These are phyloP conservation scores for Heterodera schachtii DNA, from an alignment of 1,140 invertebrate genomes.

Conservation along the genomic window DNA sequence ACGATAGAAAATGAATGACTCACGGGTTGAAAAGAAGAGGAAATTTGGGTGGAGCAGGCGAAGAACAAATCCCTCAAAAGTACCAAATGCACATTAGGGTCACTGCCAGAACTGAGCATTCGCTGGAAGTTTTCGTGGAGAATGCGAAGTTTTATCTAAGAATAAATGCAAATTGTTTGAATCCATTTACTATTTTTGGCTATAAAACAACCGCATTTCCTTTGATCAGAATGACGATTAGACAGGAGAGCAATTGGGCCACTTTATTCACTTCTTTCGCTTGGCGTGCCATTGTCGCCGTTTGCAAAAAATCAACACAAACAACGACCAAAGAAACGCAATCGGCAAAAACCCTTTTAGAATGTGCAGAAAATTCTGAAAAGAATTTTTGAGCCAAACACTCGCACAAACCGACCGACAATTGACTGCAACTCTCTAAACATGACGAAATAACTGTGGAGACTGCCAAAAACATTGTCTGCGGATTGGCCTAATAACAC, in stretches of 20 bases:
- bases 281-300: neutral
- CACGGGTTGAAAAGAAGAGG: neutral
- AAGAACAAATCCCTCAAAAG: conserved; percentile 11
- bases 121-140: conserved; percentile 20
- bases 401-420: neutral
- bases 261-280: conserved; percentile 26
- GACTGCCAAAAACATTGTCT: conserved; percentile 31
- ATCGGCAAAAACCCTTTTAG: conserved; percentile 23
- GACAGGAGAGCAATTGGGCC: conserved; percentile 31
- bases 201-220: conserved; percentile 5
- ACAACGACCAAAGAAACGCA: neutral
- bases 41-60: neutral
- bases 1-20: neutral
- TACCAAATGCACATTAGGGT: conserved; percentile 17
- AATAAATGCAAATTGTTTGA: neutral
- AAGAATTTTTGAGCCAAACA: conserved; percentile 11
- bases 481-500: conserved; percentile 40
- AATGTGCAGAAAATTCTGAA: conserved; percentile 29
- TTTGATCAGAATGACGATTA: conserved; percentile 11
- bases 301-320: conserved; percentile 38
- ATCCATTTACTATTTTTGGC: neutral
- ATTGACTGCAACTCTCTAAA: conserved; percentile 30
- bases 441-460: conserved; percentile 34
- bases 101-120: conserved; percentile 10
- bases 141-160: conserved; percentile 23